Evolutionary conservation across 2,888 invertebrate species (phyloP).

Genomic region (Cylindroiulus punctatus): DNA sequence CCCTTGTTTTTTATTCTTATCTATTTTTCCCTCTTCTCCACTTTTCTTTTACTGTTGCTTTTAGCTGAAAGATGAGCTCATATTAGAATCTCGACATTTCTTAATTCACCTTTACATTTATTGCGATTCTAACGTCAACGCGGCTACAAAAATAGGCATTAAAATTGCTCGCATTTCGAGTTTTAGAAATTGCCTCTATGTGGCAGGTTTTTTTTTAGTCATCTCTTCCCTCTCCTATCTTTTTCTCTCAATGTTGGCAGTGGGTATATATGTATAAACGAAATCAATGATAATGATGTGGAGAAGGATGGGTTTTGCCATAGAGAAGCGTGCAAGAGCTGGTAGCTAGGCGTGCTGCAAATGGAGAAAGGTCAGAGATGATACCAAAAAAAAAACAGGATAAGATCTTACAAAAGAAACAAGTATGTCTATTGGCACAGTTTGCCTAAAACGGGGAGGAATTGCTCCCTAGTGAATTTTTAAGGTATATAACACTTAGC

Average conservation of each 20-base stretch:
- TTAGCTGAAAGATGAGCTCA: neutral
- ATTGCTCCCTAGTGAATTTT: neutral
- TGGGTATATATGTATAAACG: constrained; percentile 1
- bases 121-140: constrained; percentile 46
- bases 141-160: constrained; percentile 14
- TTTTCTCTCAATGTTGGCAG: neutral
- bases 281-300: constrained; percentile 40
- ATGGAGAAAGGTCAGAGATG: neutral
- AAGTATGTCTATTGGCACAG: neutral
- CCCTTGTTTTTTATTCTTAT: neutral
- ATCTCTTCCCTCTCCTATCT: neutral
- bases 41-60: neutral
- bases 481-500: neutral
- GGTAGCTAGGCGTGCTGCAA: too few relatives aligned
- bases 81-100: constrained; percentile 42
- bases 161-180: neutral
- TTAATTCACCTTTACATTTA: constrained; percentile 48
- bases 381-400: neutral
- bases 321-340: too few relatives aligned
- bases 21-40: neutral
- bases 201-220: neutral
- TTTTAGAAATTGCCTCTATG: neutral
- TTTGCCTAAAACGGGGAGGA: neutral
- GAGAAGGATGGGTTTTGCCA: neutral
- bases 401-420: neutral